Base-by-base conservation (phyloP, 2,888 invertebrate genomes). In the Acholoe squamosa region DNA sequence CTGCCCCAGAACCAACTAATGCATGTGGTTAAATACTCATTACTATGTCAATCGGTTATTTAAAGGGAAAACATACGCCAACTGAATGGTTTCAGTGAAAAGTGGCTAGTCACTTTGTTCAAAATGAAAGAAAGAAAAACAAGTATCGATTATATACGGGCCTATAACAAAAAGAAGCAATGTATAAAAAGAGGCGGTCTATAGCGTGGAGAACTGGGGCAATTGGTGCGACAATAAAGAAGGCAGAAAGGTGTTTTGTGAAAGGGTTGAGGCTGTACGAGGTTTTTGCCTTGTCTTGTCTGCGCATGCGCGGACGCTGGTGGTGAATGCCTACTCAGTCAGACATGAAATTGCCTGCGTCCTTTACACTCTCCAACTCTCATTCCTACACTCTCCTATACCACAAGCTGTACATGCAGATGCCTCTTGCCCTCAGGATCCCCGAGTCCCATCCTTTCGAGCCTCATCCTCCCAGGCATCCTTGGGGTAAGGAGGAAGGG, bases 281-380 rank as follows among this genome's bases (percentile, higher is more conserved):
- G 61, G 71, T 71, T 71, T 71, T 71, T 71, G 25, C 71, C n/a
- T 71, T 28, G 71, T 28, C 43, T 43, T 43, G 43, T 43, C 43
- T 43, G 43, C 43, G 43, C 43, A 43, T 43, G 43, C 43, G 7
- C 25, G 28, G 28, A 71, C 28, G 25, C n/a, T 28, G 12, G 19
- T 28, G 71, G 71, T 28, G 14, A 71, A 25, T 28, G 71, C 31
- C 14, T 14, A 71, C 71, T 71, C 71, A 71, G 71, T 71, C 71
- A 25, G 71, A 28, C 71, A 71, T 71, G 71, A 71, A 71, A 71
- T 71, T 71, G 28, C 71, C 71, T 14, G 14, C 71, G n/a, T 28
- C 71, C 71, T 71, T 28, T 61, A 28, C 71, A 71, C 71, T 71
- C 71, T 71, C 71, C 71, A 3, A 0, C 43, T 10, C 43, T 43